A percentile compares a stretch with the other conserved stretches of the same genome.
phyloP scores from a whole-genome alignment of 1,140 invertebrate species.

The Belonocnema kinseyi region DNA sequence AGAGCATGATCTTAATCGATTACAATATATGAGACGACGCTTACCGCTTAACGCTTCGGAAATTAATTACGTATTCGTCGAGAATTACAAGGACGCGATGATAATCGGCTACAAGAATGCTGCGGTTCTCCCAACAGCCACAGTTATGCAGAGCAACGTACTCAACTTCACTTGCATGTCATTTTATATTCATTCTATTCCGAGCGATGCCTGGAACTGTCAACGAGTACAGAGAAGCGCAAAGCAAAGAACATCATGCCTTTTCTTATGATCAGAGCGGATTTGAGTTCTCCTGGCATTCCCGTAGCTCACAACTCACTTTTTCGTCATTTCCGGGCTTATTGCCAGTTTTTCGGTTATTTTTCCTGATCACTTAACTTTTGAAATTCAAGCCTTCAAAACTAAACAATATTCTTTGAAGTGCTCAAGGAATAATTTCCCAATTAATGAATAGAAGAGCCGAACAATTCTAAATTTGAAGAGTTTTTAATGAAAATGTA shows the following conservation, averaged over 20 bases:
- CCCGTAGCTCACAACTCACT: no score
- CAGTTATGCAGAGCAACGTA: conserved; percentile 47
- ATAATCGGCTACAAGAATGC: conserved; percentile 49
- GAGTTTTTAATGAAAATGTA: no score
- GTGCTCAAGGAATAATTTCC: no score
- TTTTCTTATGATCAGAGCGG: neutral
- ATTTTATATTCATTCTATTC: conserved; percentile 40
- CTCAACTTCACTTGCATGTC: conserved; percentile 36
- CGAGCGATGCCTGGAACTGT: conserved; percentile 44
- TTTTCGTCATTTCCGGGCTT: no score
- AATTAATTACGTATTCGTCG: conserved; percentile 47
- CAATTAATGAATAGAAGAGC: no score
- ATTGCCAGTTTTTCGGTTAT: no score
- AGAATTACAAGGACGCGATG: conserved; percentile 47
- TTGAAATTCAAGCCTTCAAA: no score
- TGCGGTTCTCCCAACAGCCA: conserved; percentile 38
- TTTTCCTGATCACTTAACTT: no score
- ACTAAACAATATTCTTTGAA: no score
- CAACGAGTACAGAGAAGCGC: conserved; percentile 12
- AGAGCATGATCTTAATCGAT: neutral
- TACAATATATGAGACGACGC: conserved; percentile 1
- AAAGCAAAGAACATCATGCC: conserved; percentile 1
- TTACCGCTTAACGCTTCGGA: conserved; percentile 10
- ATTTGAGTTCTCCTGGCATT: no score
- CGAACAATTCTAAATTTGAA: no score